Percentiles rank a stretch among this genome's conserved stretches.
These are phyloP conservation scores for Thelaira solivaga DNA, from an alignment of 2,888 invertebrate species.

Conservation along the genomic window DNA sequence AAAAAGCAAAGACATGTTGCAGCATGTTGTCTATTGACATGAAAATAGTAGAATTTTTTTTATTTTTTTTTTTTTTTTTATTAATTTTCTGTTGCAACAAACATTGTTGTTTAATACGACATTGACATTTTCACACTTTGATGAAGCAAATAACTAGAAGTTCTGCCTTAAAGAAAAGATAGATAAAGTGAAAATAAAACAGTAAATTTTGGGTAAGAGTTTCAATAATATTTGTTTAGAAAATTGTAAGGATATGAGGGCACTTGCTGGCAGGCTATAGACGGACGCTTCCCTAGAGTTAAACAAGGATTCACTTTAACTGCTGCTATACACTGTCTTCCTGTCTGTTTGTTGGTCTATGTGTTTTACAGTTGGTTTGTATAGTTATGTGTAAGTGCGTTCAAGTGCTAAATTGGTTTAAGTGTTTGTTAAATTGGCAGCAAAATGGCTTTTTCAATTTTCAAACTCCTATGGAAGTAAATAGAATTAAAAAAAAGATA, in stretches of 20 bases:
- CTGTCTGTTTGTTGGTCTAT: no score
- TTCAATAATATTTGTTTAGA: conserved; percentile 39
- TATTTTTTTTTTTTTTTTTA: background rate
- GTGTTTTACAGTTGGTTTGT: no score
- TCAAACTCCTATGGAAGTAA: conserved; percentile 57
- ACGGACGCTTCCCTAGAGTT: conserved; percentile 22
- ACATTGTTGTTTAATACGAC: conserved; percentile 65
- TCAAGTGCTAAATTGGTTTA: conserved; percentile 76
- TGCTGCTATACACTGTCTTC: background rate
- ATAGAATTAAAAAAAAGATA: background rate
- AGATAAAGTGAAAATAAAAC: background rate
- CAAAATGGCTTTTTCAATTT: conserved; percentile 76
- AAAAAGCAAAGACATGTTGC: conserved; percentile 47
- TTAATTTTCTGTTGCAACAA: conserved; percentile 12
- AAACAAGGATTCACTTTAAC: conserved; percentile 6
- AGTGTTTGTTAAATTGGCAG: conserved; percentile 77
- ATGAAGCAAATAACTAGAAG: conserved; percentile 60
- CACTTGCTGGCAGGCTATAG: conserved; percentile 38
- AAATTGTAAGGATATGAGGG: conserved; percentile 39
- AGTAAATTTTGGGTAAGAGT: conserved; percentile 22
- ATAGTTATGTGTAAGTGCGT: conserved; percentile 66
- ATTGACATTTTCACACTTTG: conserved; percentile 76
- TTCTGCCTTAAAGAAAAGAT: background rate
- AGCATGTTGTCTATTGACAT: conserved; percentile 45
- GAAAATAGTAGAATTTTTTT: conserved; percentile 9